Percentiles rank a stretch among this genome's conserved stretches.
Evolutionary conservation across 2,113 vertebrate species (phyloP).

Genomic region (Chaetops frenatus): DNA sequence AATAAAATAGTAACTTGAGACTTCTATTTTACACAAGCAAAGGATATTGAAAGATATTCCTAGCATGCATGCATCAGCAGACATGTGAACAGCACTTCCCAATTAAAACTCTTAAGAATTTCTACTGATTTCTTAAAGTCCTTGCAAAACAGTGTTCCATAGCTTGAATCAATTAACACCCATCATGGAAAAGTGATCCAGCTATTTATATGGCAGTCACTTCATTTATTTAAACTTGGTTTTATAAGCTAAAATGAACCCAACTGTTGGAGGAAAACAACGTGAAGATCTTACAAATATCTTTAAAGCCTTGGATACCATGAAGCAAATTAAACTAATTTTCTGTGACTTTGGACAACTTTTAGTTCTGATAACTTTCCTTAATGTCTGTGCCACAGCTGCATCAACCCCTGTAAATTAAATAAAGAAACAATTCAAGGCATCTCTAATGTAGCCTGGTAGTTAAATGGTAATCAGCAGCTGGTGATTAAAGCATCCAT

Average conservation of each 20-base stretch:
- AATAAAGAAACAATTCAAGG: background rate
- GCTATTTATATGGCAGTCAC: background rate
- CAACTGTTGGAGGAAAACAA: background rate
- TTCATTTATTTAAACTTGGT: background rate
- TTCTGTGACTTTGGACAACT: background rate
- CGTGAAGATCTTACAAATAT: background rate
- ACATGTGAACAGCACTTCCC: background rate
- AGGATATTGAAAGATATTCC: background rate
- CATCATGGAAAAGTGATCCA: background rate
- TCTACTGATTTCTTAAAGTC: background rate
- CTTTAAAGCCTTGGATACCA: background rate
- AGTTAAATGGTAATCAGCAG: background rate
- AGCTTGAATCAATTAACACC: background rate
- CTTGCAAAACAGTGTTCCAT: background rate
- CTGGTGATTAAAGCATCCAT: constrained; percentile 1
- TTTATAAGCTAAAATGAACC: constrained; percentile 5
- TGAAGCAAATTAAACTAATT: background rate
- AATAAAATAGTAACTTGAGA: background rate
- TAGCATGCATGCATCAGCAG: background rate
- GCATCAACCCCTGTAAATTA: background rate
- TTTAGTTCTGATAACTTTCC: background rate
- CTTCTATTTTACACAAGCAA: background rate
- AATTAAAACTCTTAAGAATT: background rate
- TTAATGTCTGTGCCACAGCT: background rate
- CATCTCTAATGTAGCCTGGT: background rate